These are phyloP conservation scores for Larimichthys crocea DNA, from an alignment of 2,113 vertebrate genomes.

Conservation along the genomic window DNA sequence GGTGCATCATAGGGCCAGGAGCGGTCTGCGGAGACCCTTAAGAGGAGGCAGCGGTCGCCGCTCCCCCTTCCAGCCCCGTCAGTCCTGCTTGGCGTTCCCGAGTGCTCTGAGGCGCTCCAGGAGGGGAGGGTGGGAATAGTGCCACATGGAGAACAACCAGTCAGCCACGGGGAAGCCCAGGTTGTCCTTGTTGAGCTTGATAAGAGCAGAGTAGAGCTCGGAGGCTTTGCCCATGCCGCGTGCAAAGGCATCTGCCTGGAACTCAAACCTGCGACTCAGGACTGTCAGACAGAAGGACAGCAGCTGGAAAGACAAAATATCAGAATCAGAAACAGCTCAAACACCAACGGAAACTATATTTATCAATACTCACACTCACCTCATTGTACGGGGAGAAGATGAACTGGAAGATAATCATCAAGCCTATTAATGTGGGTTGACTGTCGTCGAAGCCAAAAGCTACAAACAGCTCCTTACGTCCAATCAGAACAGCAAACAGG, in stretches of 20 bases:
- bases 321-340: background rate
- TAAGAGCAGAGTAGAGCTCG: constrained; percentile 96
- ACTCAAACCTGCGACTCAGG: constrained; percentile 96
- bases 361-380: constrained; percentile 78
- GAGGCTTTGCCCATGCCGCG: constrained; percentile 92
- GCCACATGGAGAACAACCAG: constrained; percentile 99
- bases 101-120: constrained; percentile 96
- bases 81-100: constrained; percentile 92
- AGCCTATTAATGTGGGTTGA: constrained; percentile 96
- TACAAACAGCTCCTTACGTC: constrained; percentile 94
- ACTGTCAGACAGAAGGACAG: constrained; percentile 97
- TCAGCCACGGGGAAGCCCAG: constrained; percentile 98
- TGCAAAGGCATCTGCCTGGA: constrained; percentile 98
- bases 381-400: constrained; percentile 99
- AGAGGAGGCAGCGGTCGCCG: constrained; percentile 54
- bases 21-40: constrained; percentile 74
- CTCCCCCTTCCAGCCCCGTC: constrained; percentile 80
- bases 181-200: constrained; percentile 99
- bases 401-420: constrained; percentile 99
- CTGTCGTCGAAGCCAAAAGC: constrained; percentile 95
- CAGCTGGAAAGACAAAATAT: constrained; percentile 81
- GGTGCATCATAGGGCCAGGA: constrained; percentile 74
- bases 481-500: constrained; percentile 95
- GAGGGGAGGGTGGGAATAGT: constrained; percentile 98
- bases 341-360: background rate